A percentile compares a stretch with the other conserved stretches of the same genome.
Conservation (phyloP, 1,140 invertebrate species). For the Pseudomyrmex dendroicus region DNA sequence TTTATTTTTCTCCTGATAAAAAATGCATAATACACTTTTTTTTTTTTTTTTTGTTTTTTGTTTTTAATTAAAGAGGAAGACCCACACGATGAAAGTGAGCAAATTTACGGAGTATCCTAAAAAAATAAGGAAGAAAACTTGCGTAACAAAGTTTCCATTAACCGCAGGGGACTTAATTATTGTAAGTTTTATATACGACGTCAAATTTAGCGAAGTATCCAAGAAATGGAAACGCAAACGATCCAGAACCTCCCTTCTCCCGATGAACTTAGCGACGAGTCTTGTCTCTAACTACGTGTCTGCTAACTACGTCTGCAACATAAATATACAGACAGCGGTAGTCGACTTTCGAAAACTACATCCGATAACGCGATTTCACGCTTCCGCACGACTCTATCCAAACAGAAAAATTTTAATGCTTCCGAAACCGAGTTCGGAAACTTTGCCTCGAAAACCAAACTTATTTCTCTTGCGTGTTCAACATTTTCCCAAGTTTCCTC, state of each 20-base stretch:
- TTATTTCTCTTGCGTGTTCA: not conserved
- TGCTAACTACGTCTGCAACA: constrained; percentile 38
- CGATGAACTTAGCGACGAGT: constrained; percentile 26
- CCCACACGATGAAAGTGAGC: not conserved
- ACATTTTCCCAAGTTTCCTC: not conserved
- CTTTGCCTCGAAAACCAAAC: not conserved
- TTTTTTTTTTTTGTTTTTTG: constrained; percentile 2
- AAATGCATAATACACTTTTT: not conserved
- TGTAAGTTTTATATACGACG: constrained; percentile 43
- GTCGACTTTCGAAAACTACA: constrained; percentile 24
- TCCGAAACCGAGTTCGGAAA: constrained; percentile 11
- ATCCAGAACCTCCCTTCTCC: constrained; percentile 30
- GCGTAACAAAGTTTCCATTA: constrained; percentile 62
- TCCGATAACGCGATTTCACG: constrained; percentile 22
- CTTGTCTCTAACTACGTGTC: not conserved
- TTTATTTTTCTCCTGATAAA: constrained; percentile 2
- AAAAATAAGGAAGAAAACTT: constrained; percentile 27
- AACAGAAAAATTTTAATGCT: constrained; percentile 10
- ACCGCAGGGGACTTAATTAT: constrained; percentile 73
- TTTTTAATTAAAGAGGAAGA: not conserved
- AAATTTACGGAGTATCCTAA: not conserved
- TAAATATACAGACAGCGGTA: constrained; percentile 30
- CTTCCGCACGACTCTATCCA: not conserved
- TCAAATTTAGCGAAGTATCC: constrained; percentile 15
- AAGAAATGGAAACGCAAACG: constrained; percentile 36